Evolutionary conservation across 2,888 invertebrate species (phyloP).

Genomic region (Diachrysia chrysitis): DNA sequence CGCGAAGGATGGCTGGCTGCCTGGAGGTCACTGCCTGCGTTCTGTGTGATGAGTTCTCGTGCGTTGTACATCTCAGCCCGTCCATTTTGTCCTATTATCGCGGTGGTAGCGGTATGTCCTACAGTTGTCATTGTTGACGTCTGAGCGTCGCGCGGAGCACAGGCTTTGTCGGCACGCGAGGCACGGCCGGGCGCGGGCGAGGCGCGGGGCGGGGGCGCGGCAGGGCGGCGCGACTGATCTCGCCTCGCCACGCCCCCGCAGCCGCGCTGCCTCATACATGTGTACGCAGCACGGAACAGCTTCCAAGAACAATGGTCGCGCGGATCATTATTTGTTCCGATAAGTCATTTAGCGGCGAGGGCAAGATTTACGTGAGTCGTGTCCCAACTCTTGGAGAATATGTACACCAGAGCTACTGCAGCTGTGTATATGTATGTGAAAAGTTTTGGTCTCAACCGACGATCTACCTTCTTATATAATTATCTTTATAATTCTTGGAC

Average conservation of each 20-base stretch:
- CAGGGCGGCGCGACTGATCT: constrained; percentile 44
- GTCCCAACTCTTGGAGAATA: background rate
- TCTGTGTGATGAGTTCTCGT: too few species aligned
- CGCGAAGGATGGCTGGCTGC: background rate
- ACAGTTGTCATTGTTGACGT: constrained; percentile 39
- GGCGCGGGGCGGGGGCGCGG: constrained; percentile 7
- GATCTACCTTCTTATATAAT: too few species aligned
- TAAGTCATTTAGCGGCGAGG: constrained; percentile 54
- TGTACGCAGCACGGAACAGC: constrained; percentile 38
- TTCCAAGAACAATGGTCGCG: constrained; percentile 57
- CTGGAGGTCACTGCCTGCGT: background rate
- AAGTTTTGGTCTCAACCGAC: too few species aligned
- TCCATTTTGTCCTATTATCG: constrained; percentile 7
- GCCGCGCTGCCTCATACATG: constrained; percentile 25
- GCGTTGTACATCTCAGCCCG: background rate
- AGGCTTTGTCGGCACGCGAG: background rate
- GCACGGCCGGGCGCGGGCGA: background rate
- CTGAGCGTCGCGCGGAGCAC: constrained; percentile 19
- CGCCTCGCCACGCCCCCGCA: constrained; percentile 53
- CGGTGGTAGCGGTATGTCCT: constrained; percentile 25
- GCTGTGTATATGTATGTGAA: background rate
- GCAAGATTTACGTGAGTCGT: constrained; percentile 35
- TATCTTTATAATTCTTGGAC: too few species aligned
- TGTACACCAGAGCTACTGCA: background rate
- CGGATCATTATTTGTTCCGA: constrained; percentile 52